Base-by-base conservation (phyloP, 35 echinoderm and acorn worm species). In the Ophiothrix spiculata region DNA sequence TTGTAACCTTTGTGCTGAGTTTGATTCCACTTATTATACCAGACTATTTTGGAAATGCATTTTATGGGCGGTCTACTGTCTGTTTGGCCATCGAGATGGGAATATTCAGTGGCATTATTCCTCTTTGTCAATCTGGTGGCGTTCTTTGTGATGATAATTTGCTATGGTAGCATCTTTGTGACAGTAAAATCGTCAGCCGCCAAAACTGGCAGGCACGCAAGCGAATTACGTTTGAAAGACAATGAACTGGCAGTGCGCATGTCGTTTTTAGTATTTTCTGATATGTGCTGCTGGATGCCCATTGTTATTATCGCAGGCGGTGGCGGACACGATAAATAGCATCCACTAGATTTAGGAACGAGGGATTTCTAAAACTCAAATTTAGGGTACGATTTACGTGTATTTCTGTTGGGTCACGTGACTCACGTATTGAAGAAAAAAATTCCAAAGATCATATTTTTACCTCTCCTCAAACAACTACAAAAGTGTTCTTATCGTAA, bases 261-360 rank as follows among this genome's bases (percentile, higher is more conserved):
- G 41, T 31, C 88, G 0, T 40, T 90, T 75, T 86, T 94, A 1
- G 88, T 94, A 19, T 25, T 76, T 1, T 90, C 92, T 2, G 92
- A 94, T 40, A 86, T 94, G 60, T 36, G 40, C 19, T 94, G 92
- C 40, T 94, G 92, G 92, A 37, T 94, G 46, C 92, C 92, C 32
- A 94, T 94, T 38, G 79, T 94, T 23, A 56, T 86, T 25, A 69
- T 94, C 56, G 87, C 88, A 28, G 42, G 80, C 17, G 0, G 90
- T 35, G 77, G 76, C 2, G 37, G 75, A n/a, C n/a, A n/a, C n/a
- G n/a, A n/a, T n/a, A n/a, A n/a, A n/a, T n/a, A n/a, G n/a, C n/a
- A n/a, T n/a, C n/a, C n/a, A n/a, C n/a, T n/a, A n/a, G n/a, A n/a
- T n/a, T n/a, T n/a, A n/a, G n/a, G n/a, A n/a, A n/a, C n/a, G n/a